Evolutionary conservation across 2,888 invertebrate genomes (phyloP).

Genomic region (Spisula subtruncata): DNA sequence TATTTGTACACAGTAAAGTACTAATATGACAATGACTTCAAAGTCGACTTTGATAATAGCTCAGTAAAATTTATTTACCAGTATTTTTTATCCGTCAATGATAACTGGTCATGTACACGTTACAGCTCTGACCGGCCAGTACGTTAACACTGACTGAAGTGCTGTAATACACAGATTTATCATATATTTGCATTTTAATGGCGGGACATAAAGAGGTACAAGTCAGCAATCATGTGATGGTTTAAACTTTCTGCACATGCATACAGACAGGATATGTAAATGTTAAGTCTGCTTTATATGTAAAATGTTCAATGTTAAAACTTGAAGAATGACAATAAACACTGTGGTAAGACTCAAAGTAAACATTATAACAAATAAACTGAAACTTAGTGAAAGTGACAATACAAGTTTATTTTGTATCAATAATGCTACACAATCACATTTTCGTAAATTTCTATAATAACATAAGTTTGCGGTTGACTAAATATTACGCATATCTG

Average conservation of each 20-base stretch:
- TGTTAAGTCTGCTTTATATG: background rate
- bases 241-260: background rate
- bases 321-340: background rate
- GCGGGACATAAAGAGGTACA: background rate
- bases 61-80: background rate
- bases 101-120: background rate
- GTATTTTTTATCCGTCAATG: background rate
- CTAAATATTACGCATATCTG: too few relatives aligned
- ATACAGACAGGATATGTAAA: background rate
- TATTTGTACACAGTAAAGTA: background rate
- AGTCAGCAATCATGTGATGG: background rate
- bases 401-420: too few relatives aligned
- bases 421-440: too few relatives aligned
- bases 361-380: background rate
- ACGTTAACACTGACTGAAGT: background rate
- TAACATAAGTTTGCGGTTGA: too few relatives aligned
- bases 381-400: too few relatives aligned
- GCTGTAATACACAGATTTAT: background rate
- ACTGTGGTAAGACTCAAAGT: background rate
- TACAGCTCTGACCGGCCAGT: background rate
- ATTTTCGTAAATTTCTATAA: too few relatives aligned
- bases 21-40: background rate
- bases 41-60: background rate
- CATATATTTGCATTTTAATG: conserved; percentile 3
- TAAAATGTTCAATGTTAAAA: background rate